These are phyloP conservation scores for Apteryx owenii DNA, from an alignment of 2,113 vertebrate species.

Conservation along the genomic window DNA sequence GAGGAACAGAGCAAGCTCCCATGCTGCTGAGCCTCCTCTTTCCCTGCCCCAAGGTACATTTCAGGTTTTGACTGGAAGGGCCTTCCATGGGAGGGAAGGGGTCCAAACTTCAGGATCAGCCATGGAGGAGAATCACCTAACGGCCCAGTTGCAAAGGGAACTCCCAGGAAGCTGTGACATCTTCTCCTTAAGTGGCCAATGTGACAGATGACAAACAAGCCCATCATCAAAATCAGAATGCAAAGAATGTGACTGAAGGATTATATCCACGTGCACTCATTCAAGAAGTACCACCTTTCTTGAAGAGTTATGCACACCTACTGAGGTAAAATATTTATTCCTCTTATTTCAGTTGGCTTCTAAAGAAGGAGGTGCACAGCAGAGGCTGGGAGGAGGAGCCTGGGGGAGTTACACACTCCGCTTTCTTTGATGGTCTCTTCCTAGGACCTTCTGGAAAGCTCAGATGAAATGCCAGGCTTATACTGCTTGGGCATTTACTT, in stretches of 20 bases:
- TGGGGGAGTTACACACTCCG: background rate
- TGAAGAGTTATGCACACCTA: background rate
- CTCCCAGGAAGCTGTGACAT: background rate
- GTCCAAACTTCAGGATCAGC: background rate
- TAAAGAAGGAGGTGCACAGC: background rate
- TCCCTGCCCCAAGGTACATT: background rate
- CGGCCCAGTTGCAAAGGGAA: background rate
- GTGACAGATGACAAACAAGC: background rate
- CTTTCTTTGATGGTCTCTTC: background rate
- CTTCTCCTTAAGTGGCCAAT: background rate
- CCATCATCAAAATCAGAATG: background rate
- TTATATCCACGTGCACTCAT: background rate
- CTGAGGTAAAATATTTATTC: background rate
- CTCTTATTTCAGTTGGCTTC: background rate
- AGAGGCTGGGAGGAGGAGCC: background rate
- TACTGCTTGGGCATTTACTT: background rate
- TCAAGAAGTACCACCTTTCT: background rate
- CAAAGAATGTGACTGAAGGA: background rate
- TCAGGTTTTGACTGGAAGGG: background rate
- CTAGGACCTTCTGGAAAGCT: background rate
- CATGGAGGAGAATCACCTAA: background rate
- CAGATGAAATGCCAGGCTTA: conserved; percentile 28
- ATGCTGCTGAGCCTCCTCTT: background rate
- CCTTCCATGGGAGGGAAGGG: background rate
- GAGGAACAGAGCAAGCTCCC: background rate